phyloP scores from a whole-genome alignment of 2,888 invertebrate genomes.

The Mythimna lalbum region DNA sequence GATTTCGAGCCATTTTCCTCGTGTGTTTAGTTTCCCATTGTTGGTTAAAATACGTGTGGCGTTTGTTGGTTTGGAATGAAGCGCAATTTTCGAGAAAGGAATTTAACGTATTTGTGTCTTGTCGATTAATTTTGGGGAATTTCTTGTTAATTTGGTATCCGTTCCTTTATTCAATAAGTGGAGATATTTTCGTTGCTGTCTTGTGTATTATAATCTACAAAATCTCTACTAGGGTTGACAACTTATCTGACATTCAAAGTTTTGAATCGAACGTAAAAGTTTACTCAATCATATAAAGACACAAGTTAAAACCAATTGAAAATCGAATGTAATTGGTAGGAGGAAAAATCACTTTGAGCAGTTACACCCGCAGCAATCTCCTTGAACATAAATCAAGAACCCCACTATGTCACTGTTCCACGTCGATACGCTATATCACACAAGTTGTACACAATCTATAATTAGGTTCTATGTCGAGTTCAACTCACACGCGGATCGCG shows the following conservation, averaged over 20 bases:
- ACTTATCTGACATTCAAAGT: neutral
- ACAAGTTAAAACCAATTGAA: neutral
- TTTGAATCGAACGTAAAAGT: neutral
- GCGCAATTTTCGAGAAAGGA: slow-evolving; percentile 16
- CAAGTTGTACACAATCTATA: slow-evolving; percentile 61
- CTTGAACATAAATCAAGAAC: slow-evolving; percentile 66
- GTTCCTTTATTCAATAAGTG: neutral
- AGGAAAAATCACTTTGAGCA: neutral
- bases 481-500: slow-evolving; percentile 32
- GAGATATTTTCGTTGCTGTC: neutral
- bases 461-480: slow-evolving; percentile 46
- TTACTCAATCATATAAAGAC: neutral
- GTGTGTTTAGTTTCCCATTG: slow-evolving; percentile 27
- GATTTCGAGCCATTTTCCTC: slow-evolving; percentile 45
- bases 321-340: neutral
- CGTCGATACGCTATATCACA: slow-evolving; percentile 61
- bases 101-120: slow-evolving; percentile 14
- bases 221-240: neutral
- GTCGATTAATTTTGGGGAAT: slow-evolving; percentile 19
- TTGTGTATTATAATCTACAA: no score
- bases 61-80: slow-evolving; percentile 13
- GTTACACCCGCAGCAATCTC: slow-evolving; percentile 35
- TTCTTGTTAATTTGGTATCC: slow-evolving; percentile 8
- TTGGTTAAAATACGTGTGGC: slow-evolving; percentile 27
- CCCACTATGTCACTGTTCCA: neutral